Evolutionary conservation across 1,140 invertebrate species (phyloP).

Genomic region (Gryllus bimaculatus): DNA sequence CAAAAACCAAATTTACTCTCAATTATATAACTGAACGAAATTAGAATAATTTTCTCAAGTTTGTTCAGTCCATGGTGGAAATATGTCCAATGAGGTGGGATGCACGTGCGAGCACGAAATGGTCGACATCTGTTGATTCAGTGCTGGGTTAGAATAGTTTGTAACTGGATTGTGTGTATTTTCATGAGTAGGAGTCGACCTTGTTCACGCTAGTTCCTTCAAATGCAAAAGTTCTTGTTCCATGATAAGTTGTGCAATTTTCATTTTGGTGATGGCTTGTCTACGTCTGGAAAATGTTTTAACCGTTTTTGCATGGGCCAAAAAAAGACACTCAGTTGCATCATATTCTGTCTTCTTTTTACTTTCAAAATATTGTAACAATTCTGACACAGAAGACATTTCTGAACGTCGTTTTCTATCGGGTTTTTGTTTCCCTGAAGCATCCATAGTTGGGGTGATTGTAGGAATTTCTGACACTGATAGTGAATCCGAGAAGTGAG

Average conservation of each 20-base stretch:
- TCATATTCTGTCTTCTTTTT: neutral
- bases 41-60: neutral
- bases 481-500: neutral
- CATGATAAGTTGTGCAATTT: slow-evolving; percentile 6
- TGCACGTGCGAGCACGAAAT: neutral
- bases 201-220: neutral
- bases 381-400: neutral
- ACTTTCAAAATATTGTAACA: neutral
- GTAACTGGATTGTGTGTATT: neutral
- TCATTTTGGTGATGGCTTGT: neutral
- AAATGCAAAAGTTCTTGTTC: slow-evolving; percentile 2
- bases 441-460: neutral
- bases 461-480: neutral
- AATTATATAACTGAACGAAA: neutral
- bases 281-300: neutral
- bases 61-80: neutral
- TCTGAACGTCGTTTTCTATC: neutral
- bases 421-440: neutral
- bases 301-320: neutral
- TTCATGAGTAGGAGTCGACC: neutral
- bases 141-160: neutral
- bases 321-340: neutral
- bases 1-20: neutral
- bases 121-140: neutral
- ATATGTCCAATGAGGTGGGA: too few relatives aligned